These are phyloP conservation scores for Salvelinus sp. DNA, from an alignment of 2,113 vertebrate genomes.

Conservation along the genomic window DNA sequence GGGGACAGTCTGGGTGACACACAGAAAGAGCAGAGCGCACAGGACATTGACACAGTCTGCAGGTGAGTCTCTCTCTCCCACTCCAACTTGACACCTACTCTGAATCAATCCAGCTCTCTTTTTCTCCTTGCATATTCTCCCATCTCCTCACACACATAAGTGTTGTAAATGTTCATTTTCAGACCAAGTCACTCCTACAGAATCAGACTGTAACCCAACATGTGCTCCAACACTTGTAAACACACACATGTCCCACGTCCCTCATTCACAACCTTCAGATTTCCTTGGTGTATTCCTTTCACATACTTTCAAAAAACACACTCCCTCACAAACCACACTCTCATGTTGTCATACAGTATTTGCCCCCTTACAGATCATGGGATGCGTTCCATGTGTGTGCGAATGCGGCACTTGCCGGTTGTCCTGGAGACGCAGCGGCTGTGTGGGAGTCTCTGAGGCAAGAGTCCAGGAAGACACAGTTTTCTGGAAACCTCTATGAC, in stretches of 20 bases:
- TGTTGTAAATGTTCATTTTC: no score
- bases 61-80: slow-evolving; percentile 70
- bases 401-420: slow-evolving; percentile 79
- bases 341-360: no score
- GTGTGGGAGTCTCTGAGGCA: slow-evolving; percentile 90
- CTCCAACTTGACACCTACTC: background rate
- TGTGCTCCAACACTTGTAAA: background rate
- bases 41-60: slow-evolving; percentile 88
- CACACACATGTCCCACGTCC: no score
- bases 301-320: no score
- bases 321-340: no score
- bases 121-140: background rate
- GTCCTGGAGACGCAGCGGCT: slow-evolving; percentile 83
- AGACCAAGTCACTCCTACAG: no score
- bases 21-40: slow-evolving; percentile 61
- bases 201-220: background rate
- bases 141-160: background rate
- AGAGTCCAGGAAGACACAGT: slow-evolving; percentile 85
- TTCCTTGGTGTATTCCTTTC: no score
- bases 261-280: no score
- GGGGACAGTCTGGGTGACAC: slow-evolving; percentile 85
- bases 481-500: slow-evolving; percentile 88
- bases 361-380: slow-evolving; percentile 82
- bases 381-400: slow-evolving; percentile 89
- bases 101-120: background rate